phyloP scores from a whole-genome alignment of 23 tunicate genomes.

The Phallusia fumigata region DNA sequence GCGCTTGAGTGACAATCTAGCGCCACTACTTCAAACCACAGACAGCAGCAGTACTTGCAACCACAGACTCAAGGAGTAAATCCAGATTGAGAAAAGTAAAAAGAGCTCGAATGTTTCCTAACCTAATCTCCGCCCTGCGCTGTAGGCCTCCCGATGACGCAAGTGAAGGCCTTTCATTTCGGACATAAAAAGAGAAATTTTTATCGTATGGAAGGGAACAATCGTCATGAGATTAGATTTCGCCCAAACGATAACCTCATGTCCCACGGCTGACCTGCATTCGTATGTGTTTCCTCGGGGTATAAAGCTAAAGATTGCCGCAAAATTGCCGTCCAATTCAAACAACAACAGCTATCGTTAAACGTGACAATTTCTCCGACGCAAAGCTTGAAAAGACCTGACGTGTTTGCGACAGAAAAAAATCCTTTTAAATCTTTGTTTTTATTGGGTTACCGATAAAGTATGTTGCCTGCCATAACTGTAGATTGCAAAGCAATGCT shows the following conservation, averaged over 20 bases:
- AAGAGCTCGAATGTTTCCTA: not conserved
- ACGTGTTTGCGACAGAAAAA: no score
- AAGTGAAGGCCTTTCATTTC: not conserved
- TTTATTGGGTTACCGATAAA: no score
- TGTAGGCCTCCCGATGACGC: not conserved
- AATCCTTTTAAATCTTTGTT: no score
- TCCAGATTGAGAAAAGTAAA: not conserved
- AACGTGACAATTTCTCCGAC: no score
- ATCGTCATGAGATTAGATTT: not conserved
- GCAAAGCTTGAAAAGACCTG: no score
- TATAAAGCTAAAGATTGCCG: not conserved
- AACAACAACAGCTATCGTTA: no score
- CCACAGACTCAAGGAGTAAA: not conserved
- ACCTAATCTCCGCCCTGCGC: not conserved
- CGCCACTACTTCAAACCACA: not conserved
- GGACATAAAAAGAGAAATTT: not conserved
- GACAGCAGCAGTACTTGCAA: not conserved
- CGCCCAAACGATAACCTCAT: not conserved
- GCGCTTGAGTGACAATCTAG: not conserved
- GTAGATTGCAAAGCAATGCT: no score
- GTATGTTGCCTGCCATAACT: no score
- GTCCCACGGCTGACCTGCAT: not conserved
- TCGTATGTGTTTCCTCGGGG: not conserved
- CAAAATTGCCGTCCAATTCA: not conserved
- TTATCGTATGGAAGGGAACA: not conserved